Evolutionary conservation across 2,797 vertebrate genomes (phyloP), one percentile per base, ranked within the genome.

Genomic region (Percopsis omiscomaycus): DNA sequence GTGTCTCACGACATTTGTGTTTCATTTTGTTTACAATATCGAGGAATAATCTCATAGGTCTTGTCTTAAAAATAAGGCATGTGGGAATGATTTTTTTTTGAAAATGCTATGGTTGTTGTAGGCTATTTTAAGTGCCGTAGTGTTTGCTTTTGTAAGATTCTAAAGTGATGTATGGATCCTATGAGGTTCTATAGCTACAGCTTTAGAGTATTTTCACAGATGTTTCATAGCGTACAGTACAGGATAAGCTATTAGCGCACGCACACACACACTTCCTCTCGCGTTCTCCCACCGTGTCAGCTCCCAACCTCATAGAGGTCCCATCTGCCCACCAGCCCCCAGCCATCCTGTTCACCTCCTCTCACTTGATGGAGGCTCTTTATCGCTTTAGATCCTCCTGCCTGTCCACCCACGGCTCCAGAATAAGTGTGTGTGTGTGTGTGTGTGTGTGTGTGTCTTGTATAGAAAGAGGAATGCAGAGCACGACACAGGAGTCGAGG

Each of bases 371-470:
- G 45, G 12, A 65, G 10, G 64, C 63, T 77, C 55, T 68, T 61
- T 73, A 61, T 30, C 50, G 69, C 73, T 50, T n/a, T 78, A 74
- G 78, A 62, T 80, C 82, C 62, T 74, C 71, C 68, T 80, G 62
- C 71, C 71, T 83, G 78, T 85, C 84, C 80, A 82, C 80, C 79
- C 77, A 84, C 85, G 65, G 65, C 12, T 28, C 42, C 37, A 16
- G 8, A 47, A 64, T 6, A 47, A 50, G 46, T 61, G 56, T 52
- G 64, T 66, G 66, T 44, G 45, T 73, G 12, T 63, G 30, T 55
- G 32, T 47, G 14, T 32, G 62, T 16, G 14, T 32, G 59, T 55
- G 61, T 64, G 62, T 22, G 64, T 45, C 46, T 32, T 32, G 4
- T 32, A 73, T 77, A 73, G 72, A 71, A 73, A 73, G 64, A 69